phyloP scores from a whole-genome alignment of 2,888 invertebrate species.

The Thera britannica region DNA sequence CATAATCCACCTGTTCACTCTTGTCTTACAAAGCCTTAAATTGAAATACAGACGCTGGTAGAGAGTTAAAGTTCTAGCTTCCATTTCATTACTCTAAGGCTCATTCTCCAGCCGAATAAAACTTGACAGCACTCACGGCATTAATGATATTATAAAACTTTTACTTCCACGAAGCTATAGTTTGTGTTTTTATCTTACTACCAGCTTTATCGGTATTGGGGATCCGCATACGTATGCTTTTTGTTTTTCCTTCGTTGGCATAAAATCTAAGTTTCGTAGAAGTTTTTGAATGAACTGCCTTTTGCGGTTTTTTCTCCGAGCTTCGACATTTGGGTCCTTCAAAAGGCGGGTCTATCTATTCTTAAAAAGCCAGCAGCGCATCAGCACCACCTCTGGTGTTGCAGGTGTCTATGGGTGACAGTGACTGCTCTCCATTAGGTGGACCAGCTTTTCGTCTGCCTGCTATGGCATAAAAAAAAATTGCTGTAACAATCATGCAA shows the following conservation, averaged over 20 bases:
- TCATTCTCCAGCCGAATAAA: slow-evolving; percentile 50
- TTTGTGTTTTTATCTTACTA: slow-evolving; percentile 47
- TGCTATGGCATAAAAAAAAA: too few relatives aligned
- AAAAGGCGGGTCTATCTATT: too few relatives aligned
- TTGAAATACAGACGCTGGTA: neutral
- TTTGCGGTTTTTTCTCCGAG: too few relatives aligned
- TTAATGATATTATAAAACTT: slow-evolving; percentile 76
- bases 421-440: too few relatives aligned
- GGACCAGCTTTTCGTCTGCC: too few relatives aligned
- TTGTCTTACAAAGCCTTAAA: too few relatives aligned
- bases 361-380: too few relatives aligned
- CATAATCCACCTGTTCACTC: too few relatives aligned
- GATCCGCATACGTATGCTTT: slow-evolving; percentile 36
- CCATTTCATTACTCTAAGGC: slow-evolving; percentile 12
- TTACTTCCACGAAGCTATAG: slow-evolving; percentile 47
- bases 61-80: neutral
- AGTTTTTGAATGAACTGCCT: neutral
- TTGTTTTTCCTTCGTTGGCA: slow-evolving; percentile 14
- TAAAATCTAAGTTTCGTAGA: neutral
- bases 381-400: too few relatives aligned
- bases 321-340: too few relatives aligned
- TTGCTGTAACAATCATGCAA: too few relatives aligned
- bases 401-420: too few relatives aligned
- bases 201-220: slow-evolving; percentile 49
- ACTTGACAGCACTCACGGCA: slow-evolving; percentile 58